A percentile compares a stretch with the other conserved stretches of the same genome.
Evolutionary conservation across 2,113 vertebrate species (phyloP).

Genomic region (Dicaeum eximium): DNA sequence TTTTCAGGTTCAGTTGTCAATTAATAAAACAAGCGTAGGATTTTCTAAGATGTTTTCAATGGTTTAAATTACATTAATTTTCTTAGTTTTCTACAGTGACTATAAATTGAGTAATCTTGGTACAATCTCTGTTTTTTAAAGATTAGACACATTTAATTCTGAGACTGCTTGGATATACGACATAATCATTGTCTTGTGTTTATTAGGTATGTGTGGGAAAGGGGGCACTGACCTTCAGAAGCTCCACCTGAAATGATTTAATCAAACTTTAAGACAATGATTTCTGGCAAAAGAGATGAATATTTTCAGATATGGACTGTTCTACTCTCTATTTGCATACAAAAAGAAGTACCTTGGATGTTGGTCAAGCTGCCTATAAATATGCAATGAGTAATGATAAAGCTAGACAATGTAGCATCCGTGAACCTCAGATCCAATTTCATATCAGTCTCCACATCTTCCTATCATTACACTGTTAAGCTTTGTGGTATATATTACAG

Average conservation of each 20-base stretch:
- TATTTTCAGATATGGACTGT: not conserved
- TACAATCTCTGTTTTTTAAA: not conserved
- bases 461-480: not conserved
- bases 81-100: not conserved
- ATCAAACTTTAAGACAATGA: not conserved
- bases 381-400: not conserved
- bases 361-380: not conserved
- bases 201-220: not conserved
- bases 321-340: not conserved
- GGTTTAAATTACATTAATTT: not conserved
- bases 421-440: not conserved
- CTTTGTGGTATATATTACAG: not conserved
- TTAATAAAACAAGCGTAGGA: not conserved
- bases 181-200: not conserved
- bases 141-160: not conserved
- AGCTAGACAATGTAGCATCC: not conserved
- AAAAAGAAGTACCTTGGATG: not conserved
- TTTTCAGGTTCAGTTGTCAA: not conserved
- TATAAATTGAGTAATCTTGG: not conserved
- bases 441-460: not conserved
- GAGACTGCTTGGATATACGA: not conserved
- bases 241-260: not conserved
- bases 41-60: not conserved
- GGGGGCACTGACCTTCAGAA: not conserved
- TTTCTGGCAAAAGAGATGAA: not conserved